Conservation (phyloP, 2,113 vertebrate genomes). For the Amblyornis subalaris region DNA sequence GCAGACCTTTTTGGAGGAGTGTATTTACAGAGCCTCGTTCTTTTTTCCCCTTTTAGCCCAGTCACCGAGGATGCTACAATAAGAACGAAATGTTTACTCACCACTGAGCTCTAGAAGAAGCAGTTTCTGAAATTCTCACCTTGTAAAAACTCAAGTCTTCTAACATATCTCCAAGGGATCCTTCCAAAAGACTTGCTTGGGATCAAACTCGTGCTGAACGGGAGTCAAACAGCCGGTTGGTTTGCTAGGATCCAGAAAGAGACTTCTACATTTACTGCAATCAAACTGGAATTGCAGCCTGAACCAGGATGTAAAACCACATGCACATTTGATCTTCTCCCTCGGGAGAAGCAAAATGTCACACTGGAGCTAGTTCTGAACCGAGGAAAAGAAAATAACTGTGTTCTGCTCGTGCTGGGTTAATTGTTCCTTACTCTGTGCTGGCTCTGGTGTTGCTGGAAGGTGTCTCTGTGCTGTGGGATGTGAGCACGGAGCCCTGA, state of each 20-base stretch:
- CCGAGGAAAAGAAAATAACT: background rate
- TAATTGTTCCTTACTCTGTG: background rate
- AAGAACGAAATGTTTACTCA: constrained; percentile 85
- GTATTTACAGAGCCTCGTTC: background rate
- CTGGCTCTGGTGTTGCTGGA: background rate
- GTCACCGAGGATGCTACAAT: constrained; percentile 53
- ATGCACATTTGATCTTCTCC: background rate
- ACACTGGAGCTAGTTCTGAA: background rate
- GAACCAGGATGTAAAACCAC: background rate
- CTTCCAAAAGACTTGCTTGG: background rate
- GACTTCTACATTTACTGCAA: background rate
- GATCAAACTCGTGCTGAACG: background rate
- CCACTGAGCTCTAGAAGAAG: constrained; percentile 86
- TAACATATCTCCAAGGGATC: background rate
- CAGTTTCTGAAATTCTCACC: background rate
- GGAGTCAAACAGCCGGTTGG: background rate
- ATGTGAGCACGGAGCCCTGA: background rate
- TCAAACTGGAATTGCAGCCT: constrained; percentile 34
- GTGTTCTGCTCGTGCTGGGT: background rate
- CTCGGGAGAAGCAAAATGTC: background rate
- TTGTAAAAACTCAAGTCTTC: background rate
- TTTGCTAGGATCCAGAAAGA: constrained; percentile 16
- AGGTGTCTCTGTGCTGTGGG: background rate
- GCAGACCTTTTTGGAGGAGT: background rate
- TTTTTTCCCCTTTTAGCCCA: constrained; percentile 21